Evolutionary conservation across 2,113 vertebrate genomes (phyloP).

Genomic region (Salvelinus namaycush): DNA sequence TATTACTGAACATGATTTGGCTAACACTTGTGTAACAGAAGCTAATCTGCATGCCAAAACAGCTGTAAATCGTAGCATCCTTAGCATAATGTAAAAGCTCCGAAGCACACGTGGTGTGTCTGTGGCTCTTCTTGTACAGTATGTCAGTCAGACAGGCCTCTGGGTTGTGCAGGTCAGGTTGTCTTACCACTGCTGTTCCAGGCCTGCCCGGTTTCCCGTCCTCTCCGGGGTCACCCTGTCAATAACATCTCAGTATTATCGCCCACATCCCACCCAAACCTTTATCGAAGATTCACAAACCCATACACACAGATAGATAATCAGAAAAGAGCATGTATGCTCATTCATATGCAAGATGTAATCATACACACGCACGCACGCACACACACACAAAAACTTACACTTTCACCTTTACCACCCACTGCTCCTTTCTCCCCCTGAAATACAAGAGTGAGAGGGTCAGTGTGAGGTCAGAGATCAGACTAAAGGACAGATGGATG

Average conservation of each 20-base stretch:
- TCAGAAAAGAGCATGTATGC: background rate
- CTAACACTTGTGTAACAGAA: too few relatives aligned
- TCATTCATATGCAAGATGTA: background rate
- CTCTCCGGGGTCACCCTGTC: conserved; percentile 82
- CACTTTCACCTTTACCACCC: conserved; percentile 85
- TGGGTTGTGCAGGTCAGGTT: too few relatives aligned
- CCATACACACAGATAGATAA: background rate
- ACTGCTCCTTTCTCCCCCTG: conserved; percentile 87
- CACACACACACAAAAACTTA: conserved; percentile 66
- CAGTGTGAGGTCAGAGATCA: conserved; percentile 18
- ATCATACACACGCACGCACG: background rate
- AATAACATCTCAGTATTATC: conserved; percentile 24
- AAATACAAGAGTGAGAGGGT: conserved; percentile 38
- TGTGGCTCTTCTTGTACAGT: too few relatives aligned
- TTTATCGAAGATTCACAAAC: background rate
- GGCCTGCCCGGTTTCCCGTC: conserved; percentile 80
- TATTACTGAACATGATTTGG: too few relatives aligned
- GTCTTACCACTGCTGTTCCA: conserved; percentile 74
- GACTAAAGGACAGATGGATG: background rate
- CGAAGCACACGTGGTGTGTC: too few relatives aligned
- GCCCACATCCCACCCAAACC: conserved; percentile 15
- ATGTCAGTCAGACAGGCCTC: too few relatives aligned
- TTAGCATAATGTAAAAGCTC: background rate
- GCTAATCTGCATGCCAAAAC: too few relatives aligned
- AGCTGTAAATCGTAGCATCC: too few relatives aligned